Percentiles rank a stretch among this genome's conserved stretches.
These are phyloP conservation scores for Calliopsis andreniformis DNA, from an alignment of 1,140 invertebrate genomes.

Conservation along the genomic window DNA sequence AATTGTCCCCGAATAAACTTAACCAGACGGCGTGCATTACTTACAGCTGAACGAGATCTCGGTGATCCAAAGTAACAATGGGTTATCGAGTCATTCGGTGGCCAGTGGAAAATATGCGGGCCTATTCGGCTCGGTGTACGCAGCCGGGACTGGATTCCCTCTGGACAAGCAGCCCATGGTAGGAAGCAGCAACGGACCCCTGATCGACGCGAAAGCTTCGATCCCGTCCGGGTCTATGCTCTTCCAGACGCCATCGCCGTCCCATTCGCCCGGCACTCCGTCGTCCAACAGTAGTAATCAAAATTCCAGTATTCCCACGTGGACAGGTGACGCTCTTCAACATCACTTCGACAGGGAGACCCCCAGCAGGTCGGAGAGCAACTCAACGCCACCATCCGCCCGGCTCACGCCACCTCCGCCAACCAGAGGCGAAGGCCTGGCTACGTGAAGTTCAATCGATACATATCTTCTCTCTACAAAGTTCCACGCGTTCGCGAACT, in stretches of 20 bases:
- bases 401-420: conserved; percentile 76
- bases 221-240: conserved; percentile 77
- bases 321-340: conserved; percentile 73
- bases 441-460: conserved; percentile 73
- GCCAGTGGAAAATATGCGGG: conserved; percentile 78
- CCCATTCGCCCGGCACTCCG: conserved; percentile 74
- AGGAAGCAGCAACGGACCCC: conserved; percentile 72
- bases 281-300: conserved; percentile 77
- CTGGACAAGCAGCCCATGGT: conserved; percentile 73
- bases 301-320: conserved; percentile 73
- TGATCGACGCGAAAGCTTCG: conserved; percentile 72
- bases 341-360: conserved; percentile 76
- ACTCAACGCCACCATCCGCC: conserved; percentile 72
- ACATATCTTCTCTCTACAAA: conserved; percentile 42
- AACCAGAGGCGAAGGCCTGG: conserved; percentile 81
- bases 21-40: conserved; percentile 53
- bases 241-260: conserved; percentile 77
- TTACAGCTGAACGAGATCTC: conserved; percentile 86
- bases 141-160: conserved; percentile 67
- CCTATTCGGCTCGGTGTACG: conserved; percentile 77
- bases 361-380: conserved; percentile 67
- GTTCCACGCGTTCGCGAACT: conserved; percentile 18
- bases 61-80: conserved; percentile 83
- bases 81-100: conserved; percentile 74
- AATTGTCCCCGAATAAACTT: conserved; percentile 53